These are phyloP conservation scores for Napeogenes inachia DNA, from an alignment of 2,888 invertebrate genomes.

Conservation along the genomic window DNA sequence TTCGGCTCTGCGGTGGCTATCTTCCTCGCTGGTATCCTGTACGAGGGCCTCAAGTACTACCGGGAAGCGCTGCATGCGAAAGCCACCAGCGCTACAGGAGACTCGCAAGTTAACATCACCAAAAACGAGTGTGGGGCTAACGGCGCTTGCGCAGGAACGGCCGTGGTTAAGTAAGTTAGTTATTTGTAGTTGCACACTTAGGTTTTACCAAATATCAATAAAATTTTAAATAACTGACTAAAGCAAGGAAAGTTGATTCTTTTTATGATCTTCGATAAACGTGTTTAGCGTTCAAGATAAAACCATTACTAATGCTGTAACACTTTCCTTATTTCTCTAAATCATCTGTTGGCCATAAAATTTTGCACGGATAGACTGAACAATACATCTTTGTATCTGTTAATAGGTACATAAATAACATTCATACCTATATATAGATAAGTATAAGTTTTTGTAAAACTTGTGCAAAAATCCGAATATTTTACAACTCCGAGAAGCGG, in stretches of 20 bases:
- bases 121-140: constrained; percentile 69
- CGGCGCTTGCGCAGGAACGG: constrained; percentile 54
- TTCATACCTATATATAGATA: too few relatives aligned
- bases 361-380: not conserved
- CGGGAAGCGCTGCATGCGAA: constrained; percentile 67
- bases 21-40: constrained; percentile 92
- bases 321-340: constrained; percentile 6
- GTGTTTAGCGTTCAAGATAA: constrained; percentile 2
- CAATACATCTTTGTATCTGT: not conserved
- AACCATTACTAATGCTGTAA: not conserved
- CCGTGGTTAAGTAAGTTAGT: constrained; percentile 60
- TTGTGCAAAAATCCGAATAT: too few relatives aligned
- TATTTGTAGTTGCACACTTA: not conserved
- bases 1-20: constrained; percentile 93
- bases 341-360: too few relatives aligned
- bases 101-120: constrained; percentile 69
- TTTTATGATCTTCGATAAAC: constrained; percentile 9
- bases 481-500: too few relatives aligned
- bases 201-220: constrained; percentile 7
- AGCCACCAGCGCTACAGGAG: constrained; percentile 47
- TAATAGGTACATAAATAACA: too few relatives aligned
- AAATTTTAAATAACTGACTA: not conserved
- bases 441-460: too few relatives aligned
- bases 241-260: constrained; percentile 4
- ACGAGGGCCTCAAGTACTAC: constrained; percentile 95